Conservation (phyloP, 2,888 invertebrate genomes). For the Bellardia pandia region DNA sequence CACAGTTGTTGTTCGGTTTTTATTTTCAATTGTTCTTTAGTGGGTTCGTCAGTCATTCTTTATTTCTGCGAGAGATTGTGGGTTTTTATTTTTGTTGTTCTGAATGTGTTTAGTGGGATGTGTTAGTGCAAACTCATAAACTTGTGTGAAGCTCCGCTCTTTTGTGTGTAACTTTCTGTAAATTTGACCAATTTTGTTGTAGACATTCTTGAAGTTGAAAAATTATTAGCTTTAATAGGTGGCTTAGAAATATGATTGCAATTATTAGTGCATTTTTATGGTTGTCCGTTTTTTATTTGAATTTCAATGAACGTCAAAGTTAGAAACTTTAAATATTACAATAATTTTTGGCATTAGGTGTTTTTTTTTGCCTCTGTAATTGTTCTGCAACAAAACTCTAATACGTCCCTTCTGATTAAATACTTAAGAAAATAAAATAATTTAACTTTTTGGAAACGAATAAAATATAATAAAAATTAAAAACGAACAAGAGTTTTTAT, state of each 20-base stretch:
- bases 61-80: conserved; percentile 34
- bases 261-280: conserved; percentile 32
- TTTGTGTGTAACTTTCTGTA: conserved; percentile 12
- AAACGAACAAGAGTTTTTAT: too few relatives aligned
- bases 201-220: conserved; percentile 39
- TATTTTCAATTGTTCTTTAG: conserved; percentile 53
- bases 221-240: conserved; percentile 40
- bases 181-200: conserved; percentile 34
- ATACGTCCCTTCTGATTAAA: too few relatives aligned
- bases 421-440: too few relatives aligned
- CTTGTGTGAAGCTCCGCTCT: conserved; percentile 19
- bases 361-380: too few relatives aligned
- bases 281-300: not conserved
- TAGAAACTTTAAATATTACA: not conserved
- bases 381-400: too few relatives aligned
- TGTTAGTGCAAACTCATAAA: conserved; percentile 42
- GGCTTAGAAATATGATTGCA: not conserved
- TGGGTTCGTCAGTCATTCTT: conserved; percentile 39
- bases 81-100: conserved; percentile 16
- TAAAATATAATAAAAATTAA: too few relatives aligned
- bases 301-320: not conserved
- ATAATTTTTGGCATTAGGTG: too few relatives aligned
- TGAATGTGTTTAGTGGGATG: conserved; percentile 26
- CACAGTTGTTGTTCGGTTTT: conserved; percentile 61
- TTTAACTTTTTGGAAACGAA: too few relatives aligned